These are phyloP conservation scores for Caracal caracal DNA, from an alignment of 2,113 vertebrate genomes.

Conservation along the genomic window DNA sequence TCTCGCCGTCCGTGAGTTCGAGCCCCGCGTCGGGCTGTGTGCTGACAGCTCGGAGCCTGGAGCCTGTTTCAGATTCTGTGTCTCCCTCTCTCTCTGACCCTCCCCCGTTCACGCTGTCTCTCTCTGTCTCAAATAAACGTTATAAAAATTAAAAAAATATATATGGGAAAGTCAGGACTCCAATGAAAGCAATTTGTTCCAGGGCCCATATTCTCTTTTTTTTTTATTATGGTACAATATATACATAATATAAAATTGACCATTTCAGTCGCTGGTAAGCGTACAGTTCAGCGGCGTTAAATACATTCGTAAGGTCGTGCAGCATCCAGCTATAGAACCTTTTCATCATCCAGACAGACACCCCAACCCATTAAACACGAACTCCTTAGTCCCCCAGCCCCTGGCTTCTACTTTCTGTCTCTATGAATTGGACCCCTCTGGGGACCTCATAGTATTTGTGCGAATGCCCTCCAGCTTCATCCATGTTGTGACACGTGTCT, in stretches of 20 bases:
- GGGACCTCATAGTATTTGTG: neutral
- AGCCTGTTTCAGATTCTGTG: too few relatives aligned
- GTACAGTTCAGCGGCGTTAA: neutral
- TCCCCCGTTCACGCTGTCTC: too few relatives aligned
- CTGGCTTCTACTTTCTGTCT: neutral
- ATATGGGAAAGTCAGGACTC: neutral
- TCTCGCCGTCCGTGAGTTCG: too few relatives aligned
- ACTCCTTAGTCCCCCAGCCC: neutral
- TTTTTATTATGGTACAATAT: neutral
- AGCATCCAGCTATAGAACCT: too few relatives aligned
- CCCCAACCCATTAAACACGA: neutral
- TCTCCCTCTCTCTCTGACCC: too few relatives aligned
- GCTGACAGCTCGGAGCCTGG: too few relatives aligned
- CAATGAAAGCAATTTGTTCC: neutral
- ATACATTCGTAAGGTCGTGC: neutral
- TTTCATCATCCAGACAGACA: too few relatives aligned
- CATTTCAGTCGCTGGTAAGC: neutral
- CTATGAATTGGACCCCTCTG: too few relatives aligned
- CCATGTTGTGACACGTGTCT: too few relatives aligned
- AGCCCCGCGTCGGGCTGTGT: too few relatives aligned
- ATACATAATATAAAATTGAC: neutral
- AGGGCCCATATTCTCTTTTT: neutral
- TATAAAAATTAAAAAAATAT: too few relatives aligned
- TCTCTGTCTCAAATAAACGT: too few relatives aligned
- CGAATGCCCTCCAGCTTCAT: neutral